Evolutionary conservation across 2,888 invertebrate species (phyloP).

Genomic region (Chymomyza caudatula): DNA sequence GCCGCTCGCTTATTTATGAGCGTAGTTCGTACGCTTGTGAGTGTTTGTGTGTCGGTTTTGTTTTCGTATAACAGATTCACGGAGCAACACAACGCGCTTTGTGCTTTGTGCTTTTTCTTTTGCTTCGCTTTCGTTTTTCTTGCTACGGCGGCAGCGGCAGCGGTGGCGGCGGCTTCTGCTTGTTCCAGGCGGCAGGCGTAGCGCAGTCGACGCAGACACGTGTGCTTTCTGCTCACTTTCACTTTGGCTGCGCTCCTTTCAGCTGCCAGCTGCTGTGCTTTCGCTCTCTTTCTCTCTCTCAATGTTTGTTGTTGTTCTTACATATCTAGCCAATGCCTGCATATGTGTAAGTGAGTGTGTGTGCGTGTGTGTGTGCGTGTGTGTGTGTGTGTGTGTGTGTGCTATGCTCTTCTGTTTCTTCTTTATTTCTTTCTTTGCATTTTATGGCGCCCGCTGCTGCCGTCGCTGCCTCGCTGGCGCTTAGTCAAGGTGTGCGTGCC

Average conservation of each 20-base stretch:
- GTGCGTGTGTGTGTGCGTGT: constrained; percentile 13
- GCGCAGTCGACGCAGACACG: constrained; percentile 54
- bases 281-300: constrained; percentile 9
- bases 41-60: constrained; percentile 41
- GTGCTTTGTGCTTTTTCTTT: constrained; percentile 55
- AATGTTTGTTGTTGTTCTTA: neutral
- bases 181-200: constrained; percentile 38
- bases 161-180: constrained; percentile 39
- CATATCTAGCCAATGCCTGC: constrained; percentile 8
- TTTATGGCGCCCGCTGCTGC: neutral
- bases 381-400: constrained; percentile 4
- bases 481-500: constrained; percentile 60
- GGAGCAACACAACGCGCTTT: constrained; percentile 23
- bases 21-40: neutral
- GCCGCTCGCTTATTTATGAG: neutral
- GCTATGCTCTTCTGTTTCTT: no score
- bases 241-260: constrained; percentile 50
- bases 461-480: constrained; percentile 1
- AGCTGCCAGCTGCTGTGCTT: constrained; percentile 47
- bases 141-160: constrained; percentile 41
- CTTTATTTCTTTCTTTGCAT: constrained; percentile 54
- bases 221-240: constrained; percentile 71
- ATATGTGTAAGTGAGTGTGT: neutral
- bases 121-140: constrained; percentile 48
- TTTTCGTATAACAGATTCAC: constrained; percentile 64